phyloP scores from a whole-genome alignment of 2,888 invertebrate genomes.

The Psylliodes chrysocephalus region DNA sequence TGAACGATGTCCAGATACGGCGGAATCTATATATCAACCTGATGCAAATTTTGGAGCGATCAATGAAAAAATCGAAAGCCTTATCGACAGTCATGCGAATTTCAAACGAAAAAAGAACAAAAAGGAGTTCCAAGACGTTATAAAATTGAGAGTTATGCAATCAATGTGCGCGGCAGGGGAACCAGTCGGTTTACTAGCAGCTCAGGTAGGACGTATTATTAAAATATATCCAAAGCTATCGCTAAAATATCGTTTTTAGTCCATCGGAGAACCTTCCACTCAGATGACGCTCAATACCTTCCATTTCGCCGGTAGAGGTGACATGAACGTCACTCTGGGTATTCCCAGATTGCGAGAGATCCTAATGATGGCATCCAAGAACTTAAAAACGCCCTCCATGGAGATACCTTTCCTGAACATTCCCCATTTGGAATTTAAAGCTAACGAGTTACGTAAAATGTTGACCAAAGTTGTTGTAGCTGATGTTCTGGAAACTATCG shows the following conservation, averaged over 20 bases:
- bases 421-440: constrained; percentile 65
- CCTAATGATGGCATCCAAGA: constrained; percentile 93
- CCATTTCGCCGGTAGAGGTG: constrained; percentile 99
- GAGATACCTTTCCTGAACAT: constrained; percentile 83
- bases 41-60: constrained; percentile 84
- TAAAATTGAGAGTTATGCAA: constrained; percentile 80
- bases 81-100: constrained; percentile 70
- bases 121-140: constrained; percentile 71
- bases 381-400: constrained; percentile 96
- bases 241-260: constrained; percentile 66
- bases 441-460: constrained; percentile 76
- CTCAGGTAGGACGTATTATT: constrained; percentile 71
- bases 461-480: constrained; percentile 82
- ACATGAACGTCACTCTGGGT: constrained; percentile 99
- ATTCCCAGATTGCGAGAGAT: constrained; percentile 97
- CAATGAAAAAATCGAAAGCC: constrained; percentile 80
- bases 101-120: constrained; percentile 58
- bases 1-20: constrained; percentile 77
- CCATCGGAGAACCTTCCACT: constrained; percentile 98
- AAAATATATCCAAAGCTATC: too few relatives aligned
- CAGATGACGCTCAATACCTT: constrained; percentile 99
- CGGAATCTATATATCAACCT: constrained; percentile 75
- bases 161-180: constrained; percentile 91
- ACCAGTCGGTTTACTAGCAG: constrained; percentile 94
- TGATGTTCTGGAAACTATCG: constrained; percentile 80